phyloP scores from a whole-genome alignment of 2,888 invertebrate genomes.

The Mellilla xanthometata region DNA sequence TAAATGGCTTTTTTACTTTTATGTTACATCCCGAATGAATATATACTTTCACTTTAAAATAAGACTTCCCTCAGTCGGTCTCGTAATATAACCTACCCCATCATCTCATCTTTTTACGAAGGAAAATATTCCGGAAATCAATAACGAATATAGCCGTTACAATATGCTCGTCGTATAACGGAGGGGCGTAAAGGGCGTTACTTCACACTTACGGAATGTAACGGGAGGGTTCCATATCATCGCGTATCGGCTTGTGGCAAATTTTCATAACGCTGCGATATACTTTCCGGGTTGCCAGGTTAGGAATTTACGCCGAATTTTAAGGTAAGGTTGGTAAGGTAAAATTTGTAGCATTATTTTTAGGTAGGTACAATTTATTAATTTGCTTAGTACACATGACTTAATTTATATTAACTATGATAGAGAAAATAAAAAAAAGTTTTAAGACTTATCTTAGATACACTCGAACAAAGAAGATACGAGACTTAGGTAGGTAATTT shows the following conservation, averaged over 20 bases:
- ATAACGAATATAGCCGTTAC: conserved; percentile 23
- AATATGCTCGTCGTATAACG: conserved; percentile 10
- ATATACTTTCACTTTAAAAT: too few relatives aligned
- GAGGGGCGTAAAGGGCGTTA: conserved; percentile 6
- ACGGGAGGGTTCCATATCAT: conserved; percentile 56
- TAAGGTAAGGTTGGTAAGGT: neutral
- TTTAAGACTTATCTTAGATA: too few relatives aligned
- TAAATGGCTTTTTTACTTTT: too few relatives aligned
- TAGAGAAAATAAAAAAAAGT: too few relatives aligned
- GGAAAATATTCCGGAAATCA: conserved; percentile 30
- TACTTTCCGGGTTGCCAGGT: conserved; percentile 1
- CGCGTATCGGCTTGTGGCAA: conserved; percentile 69
- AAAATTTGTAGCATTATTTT: too few relatives aligned
- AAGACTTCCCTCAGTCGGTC: too few relatives aligned
- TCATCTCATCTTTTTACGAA: conserved; percentile 26
- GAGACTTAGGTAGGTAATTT: too few relatives aligned
- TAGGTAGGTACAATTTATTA: too few relatives aligned
- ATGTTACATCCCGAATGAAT: too few relatives aligned
- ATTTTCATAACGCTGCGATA: conserved; percentile 65
- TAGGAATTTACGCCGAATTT: neutral
- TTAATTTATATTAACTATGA: too few relatives aligned
- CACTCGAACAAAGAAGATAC: too few relatives aligned
- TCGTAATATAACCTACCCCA: neutral
- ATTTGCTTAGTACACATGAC: too few relatives aligned
- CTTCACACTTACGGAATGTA: conserved; percentile 49